These are phyloP conservation scores for Pachycephus smyrnensis DNA, from an alignment of 2,888 invertebrate species.

Conservation along the genomic window DNA sequence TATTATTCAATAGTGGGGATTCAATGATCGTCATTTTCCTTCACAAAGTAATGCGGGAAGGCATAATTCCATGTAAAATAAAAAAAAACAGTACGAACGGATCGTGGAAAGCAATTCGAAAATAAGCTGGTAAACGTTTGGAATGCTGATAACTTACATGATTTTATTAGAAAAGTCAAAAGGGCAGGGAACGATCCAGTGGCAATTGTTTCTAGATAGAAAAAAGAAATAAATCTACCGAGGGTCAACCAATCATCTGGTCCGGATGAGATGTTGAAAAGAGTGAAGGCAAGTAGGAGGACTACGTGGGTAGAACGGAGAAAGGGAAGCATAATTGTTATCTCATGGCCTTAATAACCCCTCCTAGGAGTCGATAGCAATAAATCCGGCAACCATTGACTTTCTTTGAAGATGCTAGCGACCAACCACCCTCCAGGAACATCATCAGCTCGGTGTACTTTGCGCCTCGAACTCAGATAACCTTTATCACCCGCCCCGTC, in stretches of 20 bases:
- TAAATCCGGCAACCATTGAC: not conserved
- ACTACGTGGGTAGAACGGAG: not conserved
- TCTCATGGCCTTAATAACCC: not conserved
- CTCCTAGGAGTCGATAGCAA: not conserved
- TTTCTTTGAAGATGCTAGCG: not conserved
- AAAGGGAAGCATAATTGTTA: not conserved
- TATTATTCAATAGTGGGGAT: too few species aligned
- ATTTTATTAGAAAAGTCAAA: not conserved
- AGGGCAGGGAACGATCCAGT: not conserved
- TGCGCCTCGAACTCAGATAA: conserved; percentile 61
- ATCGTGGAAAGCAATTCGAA: too few species aligned
- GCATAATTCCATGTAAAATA: too few species aligned
- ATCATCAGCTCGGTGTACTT: conserved; percentile 61
- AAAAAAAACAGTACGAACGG: too few species aligned
- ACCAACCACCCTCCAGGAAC: conserved; percentile 28
- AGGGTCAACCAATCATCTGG: not conserved
- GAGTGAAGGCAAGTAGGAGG: not conserved
- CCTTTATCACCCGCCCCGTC: conserved; percentile 42
- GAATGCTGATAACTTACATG: not conserved
- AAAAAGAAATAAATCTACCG: not conserved
- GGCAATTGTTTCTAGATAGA: not conserved
- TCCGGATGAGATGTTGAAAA: not conserved
- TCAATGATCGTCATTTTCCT: too few species aligned
- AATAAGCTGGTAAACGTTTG: too few species aligned
- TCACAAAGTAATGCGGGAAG: too few species aligned